Conservation (phyloP, 2,888 invertebrate genomes). For the Drosophila aldrichi region DNA sequence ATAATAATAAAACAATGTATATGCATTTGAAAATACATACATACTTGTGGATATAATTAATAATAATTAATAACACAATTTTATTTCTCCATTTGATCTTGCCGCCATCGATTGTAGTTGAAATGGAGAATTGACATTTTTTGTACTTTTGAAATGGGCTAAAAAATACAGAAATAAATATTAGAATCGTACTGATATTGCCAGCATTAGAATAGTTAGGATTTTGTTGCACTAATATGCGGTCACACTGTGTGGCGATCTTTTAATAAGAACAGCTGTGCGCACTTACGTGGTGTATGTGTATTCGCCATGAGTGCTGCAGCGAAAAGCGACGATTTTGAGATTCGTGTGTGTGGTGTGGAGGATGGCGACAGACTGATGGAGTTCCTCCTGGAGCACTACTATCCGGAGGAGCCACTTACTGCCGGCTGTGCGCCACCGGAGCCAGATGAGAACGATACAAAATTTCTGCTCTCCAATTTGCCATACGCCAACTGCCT, state of each 20-base stretch:
- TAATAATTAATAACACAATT: no score
- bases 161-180: neutral
- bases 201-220: neutral
- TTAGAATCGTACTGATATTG: neutral
- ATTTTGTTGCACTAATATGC: neutral
- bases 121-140: neutral
- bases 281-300: no score
- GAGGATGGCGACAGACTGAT: slow-evolving; percentile 70
- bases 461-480: slow-evolving; percentile 73
- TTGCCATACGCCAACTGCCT: slow-evolving; percentile 73
- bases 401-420: slow-evolving; percentile 82
- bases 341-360: slow-evolving; percentile 54
- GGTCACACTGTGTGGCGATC: slow-evolving; percentile 12
- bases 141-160: neutral
- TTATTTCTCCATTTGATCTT: no score
- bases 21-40: no score
- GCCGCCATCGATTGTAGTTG: no score
- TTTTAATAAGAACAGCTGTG: slow-evolving; percentile 2
- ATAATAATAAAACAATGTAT: no score
- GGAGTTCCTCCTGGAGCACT: slow-evolving; percentile 76
- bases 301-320: slow-evolving; percentile 4
- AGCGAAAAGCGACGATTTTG: slow-evolving; percentile 34
- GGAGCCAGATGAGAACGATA: slow-evolving; percentile 74
- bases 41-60: no score
- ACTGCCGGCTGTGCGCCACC: slow-evolving; percentile 73